Conservation (phyloP, 2,113 vertebrate genomes). For the Heloderma charlesbogerti region DNA sequence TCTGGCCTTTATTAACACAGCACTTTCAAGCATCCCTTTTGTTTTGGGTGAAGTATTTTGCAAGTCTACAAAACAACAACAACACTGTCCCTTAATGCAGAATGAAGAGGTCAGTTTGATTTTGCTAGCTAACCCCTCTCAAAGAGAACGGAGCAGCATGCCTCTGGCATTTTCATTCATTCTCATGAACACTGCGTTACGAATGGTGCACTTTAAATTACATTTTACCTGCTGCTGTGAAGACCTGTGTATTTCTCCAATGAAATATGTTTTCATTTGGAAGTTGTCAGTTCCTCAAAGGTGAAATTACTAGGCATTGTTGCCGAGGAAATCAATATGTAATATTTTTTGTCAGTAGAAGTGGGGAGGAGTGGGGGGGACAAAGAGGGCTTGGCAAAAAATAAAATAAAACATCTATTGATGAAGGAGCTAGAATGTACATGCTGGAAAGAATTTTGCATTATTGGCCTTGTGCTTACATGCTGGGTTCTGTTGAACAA, state of each 20-base stretch:
- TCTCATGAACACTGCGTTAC: conserved; percentile 49
- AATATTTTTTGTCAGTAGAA: conserved; percentile 45
- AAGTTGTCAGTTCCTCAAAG: conserved; percentile 64
- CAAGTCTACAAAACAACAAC: conserved; percentile 24
- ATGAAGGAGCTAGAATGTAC: conserved; percentile 26
- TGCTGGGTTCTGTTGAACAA: not conserved
- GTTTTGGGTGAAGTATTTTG: conserved; percentile 40
- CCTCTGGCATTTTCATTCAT: conserved; percentile 50
- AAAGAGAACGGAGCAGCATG: conserved; percentile 7
- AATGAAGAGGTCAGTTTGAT: conserved; percentile 53
- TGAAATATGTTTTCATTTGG: conserved; percentile 67
- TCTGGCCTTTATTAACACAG: not conserved
- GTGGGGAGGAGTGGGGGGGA: not conserved
- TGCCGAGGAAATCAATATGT: conserved; percentile 60
- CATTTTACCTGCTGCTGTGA: conserved; percentile 67
- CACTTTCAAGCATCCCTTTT: conserved; percentile 32
- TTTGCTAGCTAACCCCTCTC: conserved; percentile 26
- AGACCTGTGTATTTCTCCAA: conserved; percentile 58
- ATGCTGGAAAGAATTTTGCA: not conserved
- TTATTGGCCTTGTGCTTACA: conserved; percentile 31
- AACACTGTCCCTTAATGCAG: not conserved
- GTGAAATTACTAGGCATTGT: conserved; percentile 60
- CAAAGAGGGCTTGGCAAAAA: conserved; percentile 30
- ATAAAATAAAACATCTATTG: not conserved
- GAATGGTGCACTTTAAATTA: conserved; percentile 58